Conservation (phyloP, 2,888 invertebrate species). For the Steinernema hermaphroditum region DNA sequence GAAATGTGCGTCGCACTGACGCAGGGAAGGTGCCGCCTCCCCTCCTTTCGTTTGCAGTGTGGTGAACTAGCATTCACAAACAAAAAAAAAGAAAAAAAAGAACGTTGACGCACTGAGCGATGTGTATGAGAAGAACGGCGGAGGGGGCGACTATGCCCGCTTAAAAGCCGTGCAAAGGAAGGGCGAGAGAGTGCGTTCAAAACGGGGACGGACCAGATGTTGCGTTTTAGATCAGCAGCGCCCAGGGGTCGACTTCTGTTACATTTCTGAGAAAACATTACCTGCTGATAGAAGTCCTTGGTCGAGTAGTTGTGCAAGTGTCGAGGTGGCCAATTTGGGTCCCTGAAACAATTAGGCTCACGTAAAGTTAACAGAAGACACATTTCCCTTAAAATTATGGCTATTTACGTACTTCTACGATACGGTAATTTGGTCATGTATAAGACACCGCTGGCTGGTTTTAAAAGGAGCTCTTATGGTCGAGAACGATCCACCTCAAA, state of each 20-base stretch:
- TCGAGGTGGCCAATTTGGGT: neutral
- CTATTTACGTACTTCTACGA: too few relatives aligned
- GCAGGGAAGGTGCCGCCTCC: slow-evolving; percentile 7
- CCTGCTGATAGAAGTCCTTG: neutral
- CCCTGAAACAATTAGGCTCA: slow-evolving; percentile 15
- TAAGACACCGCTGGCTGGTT: too few relatives aligned
- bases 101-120: neutral
- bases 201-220: neutral
- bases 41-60: neutral
- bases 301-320: neutral
- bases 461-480: too few relatives aligned
- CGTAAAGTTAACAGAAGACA: too few relatives aligned
- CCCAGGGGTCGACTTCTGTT: neutral
- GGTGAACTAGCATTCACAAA: slow-evolving; percentile 8
- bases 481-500: too few relatives aligned
- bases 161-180: neutral
- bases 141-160: neutral
- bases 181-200: neutral
- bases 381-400: too few relatives aligned
- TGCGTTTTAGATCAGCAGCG: neutral
- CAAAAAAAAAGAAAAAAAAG: slow-evolving; percentile 2
- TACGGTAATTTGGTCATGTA: too few relatives aligned
- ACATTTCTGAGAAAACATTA: neutral
- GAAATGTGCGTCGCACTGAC: neutral
- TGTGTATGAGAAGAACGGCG: neutral